A percentile compares a stretch with the other conserved stretches of the same genome.
Conservation (phyloP, 2,797 vertebrate species). For the Helicolenus hilgendorfi region DNA sequence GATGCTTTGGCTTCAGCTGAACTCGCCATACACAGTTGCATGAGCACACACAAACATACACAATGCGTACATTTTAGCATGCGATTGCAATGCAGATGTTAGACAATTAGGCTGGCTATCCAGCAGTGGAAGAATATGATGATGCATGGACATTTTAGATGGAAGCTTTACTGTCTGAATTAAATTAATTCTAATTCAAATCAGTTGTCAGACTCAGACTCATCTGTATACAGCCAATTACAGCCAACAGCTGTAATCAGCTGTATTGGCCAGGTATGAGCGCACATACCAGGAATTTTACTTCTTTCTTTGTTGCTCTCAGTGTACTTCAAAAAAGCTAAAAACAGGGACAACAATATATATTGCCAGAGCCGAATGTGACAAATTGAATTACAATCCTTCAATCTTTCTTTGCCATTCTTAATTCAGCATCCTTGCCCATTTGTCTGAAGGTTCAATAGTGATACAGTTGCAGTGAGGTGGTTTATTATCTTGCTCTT, state of each 20-base stretch:
- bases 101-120: not conserved
- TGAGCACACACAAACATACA: not conserved
- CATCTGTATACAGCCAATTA: too few relatives aligned
- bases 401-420: not conserved
- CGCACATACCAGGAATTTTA: not conserved
- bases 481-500: not conserved
- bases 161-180: not conserved
- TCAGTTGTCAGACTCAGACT: not conserved
- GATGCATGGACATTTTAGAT: not conserved
- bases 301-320: not conserved
- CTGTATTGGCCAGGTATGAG: not conserved
- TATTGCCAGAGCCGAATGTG: not conserved
- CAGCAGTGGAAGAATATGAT: not conserved
- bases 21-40: not conserved
- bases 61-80: not conserved
- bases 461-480: not conserved
- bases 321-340: not conserved
- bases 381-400: not conserved
- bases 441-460: not conserved
- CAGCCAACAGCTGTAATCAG: not conserved
- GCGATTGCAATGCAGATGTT: not conserved
- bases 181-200: rapidly evolving
- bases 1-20: not conserved
- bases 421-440: not conserved
- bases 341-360: not conserved